These are phyloP conservation scores for Streptopelia turtur DNA, from an alignment of 2,797 vertebrate species.

Conservation along the genomic window DNA sequence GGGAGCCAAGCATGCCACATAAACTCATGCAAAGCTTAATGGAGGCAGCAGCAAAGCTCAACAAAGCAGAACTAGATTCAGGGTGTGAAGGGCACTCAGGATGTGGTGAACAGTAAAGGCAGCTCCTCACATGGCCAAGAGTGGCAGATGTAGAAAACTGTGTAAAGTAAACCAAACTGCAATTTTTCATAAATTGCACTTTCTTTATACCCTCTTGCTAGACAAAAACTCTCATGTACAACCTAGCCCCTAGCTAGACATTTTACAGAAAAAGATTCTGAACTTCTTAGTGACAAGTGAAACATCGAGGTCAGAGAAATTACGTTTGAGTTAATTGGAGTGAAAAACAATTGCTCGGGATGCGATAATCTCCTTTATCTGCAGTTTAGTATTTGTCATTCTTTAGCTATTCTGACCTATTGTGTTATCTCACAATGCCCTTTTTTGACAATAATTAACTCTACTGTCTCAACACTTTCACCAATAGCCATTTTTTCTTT, in stretches of 20 bases:
- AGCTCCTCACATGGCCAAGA: neutral
- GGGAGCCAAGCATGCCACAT: neutral
- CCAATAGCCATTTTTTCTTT: neutral
- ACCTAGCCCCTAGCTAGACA: accelerated
- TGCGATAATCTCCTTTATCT: neutral
- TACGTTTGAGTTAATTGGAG: neutral
- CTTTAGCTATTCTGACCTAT: neutral
- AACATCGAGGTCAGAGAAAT: neutral
- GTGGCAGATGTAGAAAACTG: neutral
- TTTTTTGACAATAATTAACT: neutral
- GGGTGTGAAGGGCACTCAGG: neutral
- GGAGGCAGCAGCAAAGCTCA: neutral
- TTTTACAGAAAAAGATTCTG: neutral
- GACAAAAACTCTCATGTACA: neutral
- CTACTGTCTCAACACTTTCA: neutral
- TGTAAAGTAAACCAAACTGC: neutral
- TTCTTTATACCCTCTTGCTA: neutral
- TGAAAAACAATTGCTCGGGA: neutral
- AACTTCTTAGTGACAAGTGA: neutral
- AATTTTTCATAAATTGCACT: neutral
- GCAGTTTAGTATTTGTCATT: neutral
- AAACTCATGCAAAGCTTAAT: neutral
- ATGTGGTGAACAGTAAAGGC: neutral
- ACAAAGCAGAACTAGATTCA: neutral
- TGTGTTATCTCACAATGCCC: neutral